Percentiles rank a stretch among this genome's conserved stretches.
Conservation (phyloP, 2,113 vertebrate species). For the Raja brachyura region DNA sequence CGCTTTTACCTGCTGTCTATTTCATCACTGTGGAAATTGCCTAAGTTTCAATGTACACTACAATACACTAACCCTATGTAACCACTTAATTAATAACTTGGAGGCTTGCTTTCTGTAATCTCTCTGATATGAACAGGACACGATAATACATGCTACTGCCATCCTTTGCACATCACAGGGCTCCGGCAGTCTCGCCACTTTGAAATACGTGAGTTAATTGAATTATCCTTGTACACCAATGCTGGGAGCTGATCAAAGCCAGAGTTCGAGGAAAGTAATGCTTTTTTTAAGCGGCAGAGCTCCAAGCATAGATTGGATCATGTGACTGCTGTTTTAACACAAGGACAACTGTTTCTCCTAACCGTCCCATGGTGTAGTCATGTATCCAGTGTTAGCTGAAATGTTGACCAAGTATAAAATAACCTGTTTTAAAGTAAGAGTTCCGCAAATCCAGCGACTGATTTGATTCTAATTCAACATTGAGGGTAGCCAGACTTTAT, state of each 20-base stretch:
- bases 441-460: neutral
- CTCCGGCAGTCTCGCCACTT: neutral
- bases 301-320: neutral
- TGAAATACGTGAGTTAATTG: neutral
- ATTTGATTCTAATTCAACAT: neutral
- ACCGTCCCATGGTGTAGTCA: neutral
- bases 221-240: neutral
- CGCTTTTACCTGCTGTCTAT: neutral
- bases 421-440: neutral
- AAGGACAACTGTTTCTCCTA: neutral
- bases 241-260: neutral
- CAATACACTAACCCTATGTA: neutral
- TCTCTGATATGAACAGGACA: neutral
- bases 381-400: neutral
- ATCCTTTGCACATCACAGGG: neutral
- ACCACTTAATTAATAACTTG: neutral
- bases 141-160: neutral
- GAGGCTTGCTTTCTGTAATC: neutral
- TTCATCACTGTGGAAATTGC: slow-evolving; percentile 2
- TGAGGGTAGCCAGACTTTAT: neutral
- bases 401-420: neutral
- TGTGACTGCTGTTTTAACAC: neutral
- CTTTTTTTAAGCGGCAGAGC: neutral
- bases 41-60: neutral
- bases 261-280: neutral